Evolutionary conservation across 2,888 invertebrate species (phyloP), one percentile per base, ranked within the genome.

Genomic region (Timema podura): DNA sequence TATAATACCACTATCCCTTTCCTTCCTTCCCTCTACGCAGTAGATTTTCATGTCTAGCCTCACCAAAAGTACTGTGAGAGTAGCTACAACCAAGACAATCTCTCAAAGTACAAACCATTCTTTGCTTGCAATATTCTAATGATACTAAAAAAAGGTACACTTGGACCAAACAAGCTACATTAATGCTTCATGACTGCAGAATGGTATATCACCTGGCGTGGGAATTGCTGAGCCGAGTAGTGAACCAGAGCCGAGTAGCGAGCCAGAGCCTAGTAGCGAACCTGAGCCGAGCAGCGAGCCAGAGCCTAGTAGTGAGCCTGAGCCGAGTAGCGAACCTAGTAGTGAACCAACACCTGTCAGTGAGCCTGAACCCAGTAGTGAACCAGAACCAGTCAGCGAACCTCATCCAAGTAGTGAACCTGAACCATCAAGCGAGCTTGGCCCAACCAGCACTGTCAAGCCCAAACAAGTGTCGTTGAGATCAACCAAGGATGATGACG

Each of bases 201-300:
- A n/a, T n/a, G n/a, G n/a, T n/a, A n/a, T n/a, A n/a, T n/a, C n/a
- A n/a, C n/a, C n/a, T n/a, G n/a, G n/a, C n/a, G n/a, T n/a, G n/a
- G n/a, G n/a, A n/a, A n/a, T n/a, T n/a, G n/a, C 79, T n/a, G 78
- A 80, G 74, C 78, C 81, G 3, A 71, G 71, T 48, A 69, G 74
- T n/a, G 77, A 77, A 75, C 78, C 83, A 0, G 80, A 80, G 67
- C 77, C 81, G 48, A 80, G 81, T 74, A 79, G 82, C 13, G 81
- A 84, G 75, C 74, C 79, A 13, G 77, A 79, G 72, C 77, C 81
- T 5, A 78, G 78, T 70, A 77, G 80, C 65, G 78, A 83, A 76
- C 79, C 83, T 7, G 81, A 81, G 51, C 77, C 82, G 45, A 80
- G 81, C 75, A 79, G 82, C 11, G 81, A 84, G 75, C 80, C 86